phyloP scores from a whole-genome alignment of 2,888 invertebrate genomes.

The Caenorhabditis sp. region DNA sequence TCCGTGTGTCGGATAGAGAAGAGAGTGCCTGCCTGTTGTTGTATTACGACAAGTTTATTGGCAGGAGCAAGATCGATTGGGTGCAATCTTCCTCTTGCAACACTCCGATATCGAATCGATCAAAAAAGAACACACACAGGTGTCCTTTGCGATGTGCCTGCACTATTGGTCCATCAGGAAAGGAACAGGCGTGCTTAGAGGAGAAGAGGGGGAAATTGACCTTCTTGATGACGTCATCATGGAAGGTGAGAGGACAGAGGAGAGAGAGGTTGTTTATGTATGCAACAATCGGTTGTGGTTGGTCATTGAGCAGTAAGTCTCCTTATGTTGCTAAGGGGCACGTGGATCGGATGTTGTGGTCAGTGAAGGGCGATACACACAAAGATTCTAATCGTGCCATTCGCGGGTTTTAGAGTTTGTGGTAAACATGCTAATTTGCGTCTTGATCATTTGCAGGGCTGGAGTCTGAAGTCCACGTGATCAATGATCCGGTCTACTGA shows the following conservation, averaged over 20 bases:
- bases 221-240: slow-evolving; percentile 38
- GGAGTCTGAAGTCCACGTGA: not conserved
- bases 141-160: slow-evolving; percentile 17
- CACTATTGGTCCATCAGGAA: not conserved
- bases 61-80: slow-evolving; percentile 59
- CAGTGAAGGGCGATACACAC: not conserved
- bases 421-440: slow-evolving; percentile 2
- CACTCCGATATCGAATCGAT: not conserved
- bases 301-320: slow-evolving; percentile 16
- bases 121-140: slow-evolving; percentile 38
- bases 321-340: not conserved
- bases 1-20: too few relatives aligned
- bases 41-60: slow-evolving; percentile 64
- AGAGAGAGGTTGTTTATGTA: slow-evolving; percentile 9
- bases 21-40: too few relatives aligned
- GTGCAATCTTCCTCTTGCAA: slow-evolving; percentile 20
- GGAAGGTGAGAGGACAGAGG: not conserved
- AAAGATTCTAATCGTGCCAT: too few relatives aligned
- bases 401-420: not conserved
- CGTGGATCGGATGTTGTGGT: not conserved
- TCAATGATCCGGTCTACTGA: not conserved
- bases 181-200: slow-evolving; percentile 29
- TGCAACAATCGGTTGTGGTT: not conserved
- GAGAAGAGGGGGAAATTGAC: slow-evolving; percentile 28
- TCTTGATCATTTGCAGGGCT: not conserved